phyloP scores from a whole-genome alignment of 2,888 invertebrate genomes.

The Dryococelus australis region DNA sequence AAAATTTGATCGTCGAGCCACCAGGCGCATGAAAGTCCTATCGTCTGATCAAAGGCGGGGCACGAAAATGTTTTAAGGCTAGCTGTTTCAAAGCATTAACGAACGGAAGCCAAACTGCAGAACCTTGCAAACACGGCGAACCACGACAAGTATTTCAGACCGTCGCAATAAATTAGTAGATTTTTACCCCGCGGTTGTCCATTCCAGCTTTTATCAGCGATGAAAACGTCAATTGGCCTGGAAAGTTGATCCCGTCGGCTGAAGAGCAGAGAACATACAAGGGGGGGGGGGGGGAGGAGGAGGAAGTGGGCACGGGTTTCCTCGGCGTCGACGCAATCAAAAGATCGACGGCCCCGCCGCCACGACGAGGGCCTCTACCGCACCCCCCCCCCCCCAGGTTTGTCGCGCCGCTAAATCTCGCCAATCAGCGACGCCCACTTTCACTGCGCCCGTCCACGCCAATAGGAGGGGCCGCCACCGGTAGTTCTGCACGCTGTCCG shows the following conservation, averaged over 20 bases:
- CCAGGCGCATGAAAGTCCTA: background rate
- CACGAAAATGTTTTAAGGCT: background rate
- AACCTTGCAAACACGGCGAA: background rate
- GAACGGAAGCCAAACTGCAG: background rate
- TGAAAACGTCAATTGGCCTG: conserved; percentile 16
- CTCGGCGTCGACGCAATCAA: background rate
- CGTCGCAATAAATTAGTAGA: background rate
- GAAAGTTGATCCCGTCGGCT: background rate
- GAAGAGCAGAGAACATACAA: background rate
- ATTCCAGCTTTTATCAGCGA: background rate
- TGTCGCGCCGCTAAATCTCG: background rate
- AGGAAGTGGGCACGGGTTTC: background rate
- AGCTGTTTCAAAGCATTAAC: background rate
- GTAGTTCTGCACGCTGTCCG: background rate
- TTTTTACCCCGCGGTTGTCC: background rate
- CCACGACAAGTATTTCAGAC: background rate
- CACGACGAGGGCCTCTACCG: background rate
- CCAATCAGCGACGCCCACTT: background rate
- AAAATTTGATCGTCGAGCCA: background rate
- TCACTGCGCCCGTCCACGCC: background rate
- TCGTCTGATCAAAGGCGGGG: background rate
- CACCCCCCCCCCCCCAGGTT: background rate
- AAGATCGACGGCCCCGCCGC: background rate
- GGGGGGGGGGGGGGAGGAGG: background rate
- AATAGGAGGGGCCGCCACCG: background rate